Conservation (phyloP, 2,113 vertebrate species). For the Mus pahari region DNA sequence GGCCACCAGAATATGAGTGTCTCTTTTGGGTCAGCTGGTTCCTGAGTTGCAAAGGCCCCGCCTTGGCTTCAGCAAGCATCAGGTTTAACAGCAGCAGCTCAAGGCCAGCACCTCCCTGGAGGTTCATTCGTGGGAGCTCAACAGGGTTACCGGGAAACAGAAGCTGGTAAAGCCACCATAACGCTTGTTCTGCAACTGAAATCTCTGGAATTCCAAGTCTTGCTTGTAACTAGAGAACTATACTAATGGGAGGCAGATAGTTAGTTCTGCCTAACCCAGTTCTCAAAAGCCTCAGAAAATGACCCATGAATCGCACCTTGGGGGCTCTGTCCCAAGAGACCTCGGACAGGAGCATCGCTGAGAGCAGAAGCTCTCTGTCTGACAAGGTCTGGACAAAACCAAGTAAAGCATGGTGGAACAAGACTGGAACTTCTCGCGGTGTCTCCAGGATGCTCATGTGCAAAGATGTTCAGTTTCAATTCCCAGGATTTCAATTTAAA, state of each 20-base stretch:
- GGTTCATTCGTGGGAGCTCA: background rate
- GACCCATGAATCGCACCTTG: background rate
- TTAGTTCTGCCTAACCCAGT: background rate
- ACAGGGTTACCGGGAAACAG: background rate
- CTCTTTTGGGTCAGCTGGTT: background rate
- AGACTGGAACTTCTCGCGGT: background rate
- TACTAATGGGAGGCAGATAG: background rate
- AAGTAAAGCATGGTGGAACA: background rate
- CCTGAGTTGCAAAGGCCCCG: background rate
- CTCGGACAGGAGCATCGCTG: background rate
- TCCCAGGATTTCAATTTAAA: background rate
- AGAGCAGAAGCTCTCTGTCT: background rate
- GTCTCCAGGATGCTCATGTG: background rate
- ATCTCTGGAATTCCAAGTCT: background rate
- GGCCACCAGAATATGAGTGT: background rate
- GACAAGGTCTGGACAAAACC: background rate
- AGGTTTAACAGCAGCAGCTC: background rate
- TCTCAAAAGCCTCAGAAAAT: background rate
- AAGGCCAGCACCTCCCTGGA: background rate
- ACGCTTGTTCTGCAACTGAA: background rate
- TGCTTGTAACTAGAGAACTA: background rate
- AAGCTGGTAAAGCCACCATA: background rate
- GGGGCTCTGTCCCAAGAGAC: background rate
- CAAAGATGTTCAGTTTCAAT: background rate
- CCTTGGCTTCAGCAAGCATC: background rate